Evolutionary conservation across 2,113 vertebrate genomes (phyloP), one percentile per base, ranked within the genome.

Genomic region (Dicaeum eximium): DNA sequence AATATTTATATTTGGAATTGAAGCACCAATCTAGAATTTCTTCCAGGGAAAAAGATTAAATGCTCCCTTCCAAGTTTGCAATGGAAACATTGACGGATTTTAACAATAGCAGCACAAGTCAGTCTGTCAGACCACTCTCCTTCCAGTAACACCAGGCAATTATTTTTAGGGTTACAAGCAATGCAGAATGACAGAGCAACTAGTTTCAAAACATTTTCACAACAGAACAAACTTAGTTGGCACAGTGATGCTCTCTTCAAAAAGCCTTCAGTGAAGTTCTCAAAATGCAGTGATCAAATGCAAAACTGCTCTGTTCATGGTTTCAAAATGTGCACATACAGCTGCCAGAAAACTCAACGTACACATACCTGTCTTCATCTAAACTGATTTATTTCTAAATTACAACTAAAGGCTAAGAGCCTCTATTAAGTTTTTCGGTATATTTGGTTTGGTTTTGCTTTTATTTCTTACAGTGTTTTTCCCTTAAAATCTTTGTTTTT

Each of bases 41-140:
- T 94, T 73, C 89, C 95, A 95, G 58, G 54, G 51, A 70, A 96
- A 93, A 83, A 93, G 93, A 89, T 67, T 89, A 95, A 97, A 90
- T 51, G 50, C 60, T 86, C 83, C 60, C 54, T 95, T 83, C 70
- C 64, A 89, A 92, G 37, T 90, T 1, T 80, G 90, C 95, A 97
- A 96, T 92, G 74, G 86, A 97, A 97, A 97, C 75, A 92, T 1
- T 93, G 80, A 94, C 3, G 3, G 73, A 72, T 88, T 92, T 96
- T 84, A 95, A 95, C 87, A 82, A 64, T 25, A 91, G 57, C 64
- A 91, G 92, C 15, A 13, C 75, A 85, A 96, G 65, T 82, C 3
- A 2, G 72, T 64, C 80, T 85, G 57, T 85, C 70, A 87, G 66
- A 92, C 35, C 37, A 3, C 60, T 80, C 83, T 74, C 58, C 78